phyloP scores from a whole-genome alignment of 2,113 vertebrate species.

The Polypterus bichir region DNA sequence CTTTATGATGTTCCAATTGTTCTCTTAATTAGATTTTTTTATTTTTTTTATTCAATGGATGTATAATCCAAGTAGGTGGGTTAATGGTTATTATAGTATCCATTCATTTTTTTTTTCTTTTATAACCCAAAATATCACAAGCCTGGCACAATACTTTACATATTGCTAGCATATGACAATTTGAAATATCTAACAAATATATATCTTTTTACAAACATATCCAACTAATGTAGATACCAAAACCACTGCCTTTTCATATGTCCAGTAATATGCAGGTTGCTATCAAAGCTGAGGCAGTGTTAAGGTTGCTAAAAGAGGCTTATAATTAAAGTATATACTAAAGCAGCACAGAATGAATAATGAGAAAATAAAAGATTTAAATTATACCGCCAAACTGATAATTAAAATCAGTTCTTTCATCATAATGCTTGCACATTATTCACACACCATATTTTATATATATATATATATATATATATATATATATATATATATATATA shows the following conservation, averaged over 20 bases:
- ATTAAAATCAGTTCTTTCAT: neutral
- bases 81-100: constrained; percentile 55
- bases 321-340: constrained; percentile 26
- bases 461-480: too few species aligned
- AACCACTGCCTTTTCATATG: constrained; percentile 36
- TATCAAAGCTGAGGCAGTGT: constrained; percentile 45
- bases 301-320: constrained; percentile 37
- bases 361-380: constrained; percentile 3
- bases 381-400: neutral
- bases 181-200: constrained; percentile 74
- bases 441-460: too few species aligned
- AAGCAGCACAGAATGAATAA: constrained; percentile 24
- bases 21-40: constrained; percentile 12
- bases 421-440: neutral
- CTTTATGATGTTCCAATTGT: constrained; percentile 58
- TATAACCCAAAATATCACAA: constrained; percentile 70
- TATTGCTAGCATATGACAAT: constrained; percentile 85
- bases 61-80: constrained; percentile 60
- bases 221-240: constrained; percentile 52
- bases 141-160: constrained; percentile 74
- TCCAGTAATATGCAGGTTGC: constrained; percentile 44
- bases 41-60: constrained; percentile 34
- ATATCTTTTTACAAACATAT: constrained; percentile 68
- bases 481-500: too few species aligned
- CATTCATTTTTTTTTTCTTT: constrained; percentile 64